Evolutionary conservation across 2,888 invertebrate species (phyloP), one percentile per base, ranked within the genome.

Genomic region (Norana najaformis): DNA sequence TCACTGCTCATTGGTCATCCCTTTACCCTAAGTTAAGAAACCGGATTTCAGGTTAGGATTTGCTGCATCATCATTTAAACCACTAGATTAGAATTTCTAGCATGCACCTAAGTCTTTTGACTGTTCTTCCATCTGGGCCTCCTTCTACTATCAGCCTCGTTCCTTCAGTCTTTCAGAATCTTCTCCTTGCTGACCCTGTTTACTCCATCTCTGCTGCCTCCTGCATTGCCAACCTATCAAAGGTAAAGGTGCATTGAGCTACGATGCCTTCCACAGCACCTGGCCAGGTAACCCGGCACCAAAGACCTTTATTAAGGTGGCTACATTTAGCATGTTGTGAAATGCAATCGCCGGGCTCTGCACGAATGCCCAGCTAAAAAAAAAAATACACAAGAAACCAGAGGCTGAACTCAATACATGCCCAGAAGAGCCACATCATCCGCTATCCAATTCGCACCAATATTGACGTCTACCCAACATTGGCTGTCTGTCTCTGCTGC

Each of bases 291-390:
- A 69, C 30, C 69, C 0, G 69, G 69, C 69, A 69, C 69, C 69
- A 69, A n/a, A 69, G 69, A 69, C 69, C 69, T 69, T 69, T 69
- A 69, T n/a, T 69, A 69, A 6, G 69, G 69, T n/a, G 30, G 69
- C 69, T 69, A 69, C 69, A 69, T 69, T 69, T 69, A 69, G 69
- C 69, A n/a, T 69, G 69, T 69, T 69, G 11, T 69, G 69, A 69
- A 69, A 69, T 3, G n/a, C 69, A 69, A 69, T 69, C 69, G 1
- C 69, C 69, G 69, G n/a, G 69, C 69, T 69, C 69, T 69, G 69
- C 69, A 8, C n/a, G n/a, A n/a, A 30, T 30, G 69, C 69, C n/a
- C 69, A n/a, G 69, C n/a, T n/a, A n/a, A n/a, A 69, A 69, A n/a
- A 69, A 69, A 69, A 30, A 69, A 69, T 53, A 30, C 69, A 30